Percentiles rank a stretch among this genome's conserved stretches.
These are phyloP conservation scores for Psephotus haematonotus DNA, from an alignment of 2,113 vertebrate species.

Conservation along the genomic window DNA sequence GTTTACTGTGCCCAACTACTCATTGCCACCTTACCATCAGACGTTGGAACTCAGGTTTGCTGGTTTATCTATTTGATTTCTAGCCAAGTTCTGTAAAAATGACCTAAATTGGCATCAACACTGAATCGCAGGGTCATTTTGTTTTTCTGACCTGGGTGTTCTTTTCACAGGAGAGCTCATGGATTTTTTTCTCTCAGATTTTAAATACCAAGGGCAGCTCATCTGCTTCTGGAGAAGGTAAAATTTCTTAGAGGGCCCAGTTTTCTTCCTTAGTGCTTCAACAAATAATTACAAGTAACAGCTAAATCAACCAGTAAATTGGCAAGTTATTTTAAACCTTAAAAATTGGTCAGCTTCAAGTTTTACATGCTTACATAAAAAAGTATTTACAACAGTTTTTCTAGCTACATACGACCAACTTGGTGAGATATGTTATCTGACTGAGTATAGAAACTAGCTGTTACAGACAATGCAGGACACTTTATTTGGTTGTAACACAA, in stretches of 20 bases:
- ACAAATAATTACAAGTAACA: not conserved
- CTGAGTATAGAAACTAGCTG: not conserved
- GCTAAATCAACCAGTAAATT: not conserved
- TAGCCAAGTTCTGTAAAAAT: not conserved
- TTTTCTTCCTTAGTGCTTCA: not conserved
- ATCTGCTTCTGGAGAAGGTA: not conserved
- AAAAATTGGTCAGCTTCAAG: not conserved
- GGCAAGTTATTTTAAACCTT: not conserved
- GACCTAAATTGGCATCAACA: not conserved
- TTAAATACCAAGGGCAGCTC: not conserved
- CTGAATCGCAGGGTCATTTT: not conserved
- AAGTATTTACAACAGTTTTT: not conserved
- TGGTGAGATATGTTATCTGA: not conserved
- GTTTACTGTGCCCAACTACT: not conserved
- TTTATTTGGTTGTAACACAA: not conserved
- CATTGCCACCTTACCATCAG: not conserved
- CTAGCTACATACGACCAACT: not conserved
- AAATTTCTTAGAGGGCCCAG: not conserved
- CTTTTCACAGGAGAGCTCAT: not conserved
- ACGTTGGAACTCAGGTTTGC: not conserved
- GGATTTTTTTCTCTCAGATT: not conserved
- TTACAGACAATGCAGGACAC: not conserved
- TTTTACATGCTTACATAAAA: not conserved
- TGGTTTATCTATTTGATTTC: not conserved
- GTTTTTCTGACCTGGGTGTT: not conserved